Base-by-base conservation (phyloP, 2,888 invertebrate genomes). In the Himalopsyche kuldschensis region DNA sequence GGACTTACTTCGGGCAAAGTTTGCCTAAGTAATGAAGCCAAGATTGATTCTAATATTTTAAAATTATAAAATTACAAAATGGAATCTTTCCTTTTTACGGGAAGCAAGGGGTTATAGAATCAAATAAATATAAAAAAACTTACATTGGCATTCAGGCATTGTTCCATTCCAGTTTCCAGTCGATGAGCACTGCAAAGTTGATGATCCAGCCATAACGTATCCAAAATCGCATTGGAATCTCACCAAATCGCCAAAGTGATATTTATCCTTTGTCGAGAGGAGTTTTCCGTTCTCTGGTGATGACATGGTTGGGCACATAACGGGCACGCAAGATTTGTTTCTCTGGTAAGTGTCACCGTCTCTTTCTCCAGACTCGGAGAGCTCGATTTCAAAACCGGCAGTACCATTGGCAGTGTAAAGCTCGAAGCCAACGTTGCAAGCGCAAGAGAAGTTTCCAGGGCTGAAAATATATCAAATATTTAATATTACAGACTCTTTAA, bases 211-310 rank as follows among this genome's bases (percentile, higher is more conserved):
- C 94, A 98, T 95, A 0, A 97, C 96, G 88, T 97, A 97, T 24
- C 99, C 99, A 89, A 98, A 98, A 88, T 97, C 95, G 89, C 99
- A 99, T 88, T 97, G 97, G 93, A 98, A 98, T 86, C 94, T 94
- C 0, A 98, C 95, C 69, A 96, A 92, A 89, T 98, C 98, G 0
- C 97, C 97, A 88, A 97, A 98, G 89, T 98, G 97, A 89, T 96
- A 97, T 88, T 95, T 93, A 82, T 93, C 93, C 88, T 96, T 96
- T 0, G 97, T 97, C 0, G 97, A 95, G 10, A 98, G 89, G 35
- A 97, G 91, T 87, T 95, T 93, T 82, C 97, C 98, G 89, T 97
- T 97, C 89, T 97, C 97, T 0, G 97, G 97, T 3, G 95, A 92
- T 41, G 92, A 89, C 63, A 97, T 89, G 2, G 92, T 89, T 5